phyloP scores from a whole-genome alignment of 2,888 invertebrate species.

The Gisinianus flammeolus region DNA sequence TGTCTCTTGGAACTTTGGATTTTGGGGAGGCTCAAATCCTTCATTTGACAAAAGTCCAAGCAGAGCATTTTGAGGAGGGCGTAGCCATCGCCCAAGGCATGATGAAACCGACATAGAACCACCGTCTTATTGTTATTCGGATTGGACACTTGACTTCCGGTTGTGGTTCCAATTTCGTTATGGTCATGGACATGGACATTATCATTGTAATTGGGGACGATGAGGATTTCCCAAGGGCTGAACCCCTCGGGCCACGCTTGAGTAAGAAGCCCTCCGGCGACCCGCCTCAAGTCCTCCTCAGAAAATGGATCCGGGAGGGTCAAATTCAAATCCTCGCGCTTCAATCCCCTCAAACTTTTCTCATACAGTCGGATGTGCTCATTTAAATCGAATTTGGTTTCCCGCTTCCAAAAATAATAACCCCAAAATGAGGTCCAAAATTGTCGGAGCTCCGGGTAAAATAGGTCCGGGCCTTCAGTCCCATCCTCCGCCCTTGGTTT shows the following conservation, averaged over 20 bases:
- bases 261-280: not conserved
- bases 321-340: not conserved
- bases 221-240: not conserved
- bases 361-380: not conserved
- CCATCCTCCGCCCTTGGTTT: too few species aligned
- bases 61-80: conserved; percentile 27
- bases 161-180: conserved; percentile 9
- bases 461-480: too few species aligned
- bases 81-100: conserved; percentile 42
- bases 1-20: not conserved
- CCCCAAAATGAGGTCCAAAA: not conserved
- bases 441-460: not conserved
- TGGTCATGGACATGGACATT: conserved; percentile 19
- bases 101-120: conserved; percentile 26
- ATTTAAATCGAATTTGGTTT: not conserved
- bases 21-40: not conserved
- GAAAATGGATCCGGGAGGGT: not conserved
- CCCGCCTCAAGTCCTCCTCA: not conserved
- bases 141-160: not conserved
- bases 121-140: conserved; percentile 13
- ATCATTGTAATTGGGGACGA: too few species aligned
- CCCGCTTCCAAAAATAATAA: not conserved
- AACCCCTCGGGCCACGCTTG: not conserved
- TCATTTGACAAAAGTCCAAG: not conserved
- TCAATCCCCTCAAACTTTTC: too few species aligned